phyloP scores from a whole-genome alignment of 2,113 vertebrate genomes.

The Vanacampus margaritifer region DNA sequence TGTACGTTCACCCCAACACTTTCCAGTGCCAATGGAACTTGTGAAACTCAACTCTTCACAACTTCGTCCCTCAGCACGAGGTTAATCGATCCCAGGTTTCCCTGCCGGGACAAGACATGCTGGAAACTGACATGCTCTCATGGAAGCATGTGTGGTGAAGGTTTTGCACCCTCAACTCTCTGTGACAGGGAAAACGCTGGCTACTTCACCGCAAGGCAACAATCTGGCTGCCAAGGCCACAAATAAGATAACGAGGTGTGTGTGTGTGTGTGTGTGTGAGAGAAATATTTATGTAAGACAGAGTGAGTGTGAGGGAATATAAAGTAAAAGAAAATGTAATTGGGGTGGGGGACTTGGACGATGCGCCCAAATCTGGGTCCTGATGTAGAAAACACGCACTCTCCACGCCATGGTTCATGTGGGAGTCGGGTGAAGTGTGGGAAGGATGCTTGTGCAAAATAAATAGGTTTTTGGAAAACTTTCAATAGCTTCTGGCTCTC shows the following conservation, averaged over 20 bases:
- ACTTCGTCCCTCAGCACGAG: conserved; percentile 60
- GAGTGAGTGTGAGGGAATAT: conserved; percentile 64
- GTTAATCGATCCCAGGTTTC: conserved; percentile 71
- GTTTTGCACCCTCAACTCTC: conserved; percentile 50
- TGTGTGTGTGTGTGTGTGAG: conserved; percentile 36
- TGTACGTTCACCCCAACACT: conserved; percentile 46
- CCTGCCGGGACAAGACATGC: conserved; percentile 55
- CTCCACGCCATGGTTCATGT: conserved; percentile 51
- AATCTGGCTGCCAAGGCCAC: conserved; percentile 68
- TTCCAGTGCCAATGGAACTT: conserved; percentile 53
- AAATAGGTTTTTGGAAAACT: conserved; percentile 45
- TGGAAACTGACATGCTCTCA: conserved; percentile 61
- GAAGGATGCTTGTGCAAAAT: conserved; percentile 33
- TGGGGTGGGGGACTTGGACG: conserved; percentile 62
- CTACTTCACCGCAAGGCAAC: conserved; percentile 66
- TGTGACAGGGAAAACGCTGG: conserved; percentile 61
- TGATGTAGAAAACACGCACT: conserved; percentile 56
- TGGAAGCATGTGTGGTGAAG: conserved; percentile 61
- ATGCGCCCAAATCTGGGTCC: conserved; percentile 63
- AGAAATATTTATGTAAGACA: conserved; percentile 48
- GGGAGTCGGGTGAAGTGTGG: conserved; percentile 40
- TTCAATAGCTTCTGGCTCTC: conserved; percentile 29
- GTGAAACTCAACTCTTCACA: conserved; percentile 62
- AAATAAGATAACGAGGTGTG: conserved; percentile 72
- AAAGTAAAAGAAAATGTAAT: conserved; percentile 66